Conservation (phyloP, 2,797 vertebrate genomes). For the Yasuhikotakia modesta region DNA sequence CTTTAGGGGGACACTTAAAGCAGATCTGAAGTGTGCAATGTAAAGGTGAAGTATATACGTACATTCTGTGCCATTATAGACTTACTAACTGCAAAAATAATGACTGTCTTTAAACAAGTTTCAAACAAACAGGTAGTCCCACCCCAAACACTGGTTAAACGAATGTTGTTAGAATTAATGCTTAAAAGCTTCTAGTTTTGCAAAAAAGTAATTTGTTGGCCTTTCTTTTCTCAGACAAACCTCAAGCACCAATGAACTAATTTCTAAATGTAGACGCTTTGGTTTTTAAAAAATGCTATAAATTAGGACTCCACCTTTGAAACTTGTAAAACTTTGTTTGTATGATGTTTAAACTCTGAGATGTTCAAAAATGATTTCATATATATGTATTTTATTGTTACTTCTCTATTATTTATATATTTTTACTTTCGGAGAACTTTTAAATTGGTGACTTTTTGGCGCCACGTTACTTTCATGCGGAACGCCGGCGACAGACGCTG, state of each 20-base stretch:
- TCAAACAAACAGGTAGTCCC: neutral
- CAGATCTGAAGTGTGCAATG: neutral
- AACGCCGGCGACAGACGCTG: slow-evolving; percentile 34
- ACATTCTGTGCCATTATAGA: neutral
- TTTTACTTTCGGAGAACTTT: slow-evolving; percentile 47
- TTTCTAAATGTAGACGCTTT: neutral
- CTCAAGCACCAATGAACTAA: neutral
- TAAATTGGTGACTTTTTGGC: slow-evolving; percentile 42
- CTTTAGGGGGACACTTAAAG: neutral
- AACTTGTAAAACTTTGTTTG: neutral
- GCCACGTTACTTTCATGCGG: slow-evolving; percentile 32
- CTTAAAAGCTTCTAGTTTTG: no score
- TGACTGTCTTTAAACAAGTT: neutral
- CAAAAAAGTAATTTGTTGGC: no score
- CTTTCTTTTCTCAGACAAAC: no score
- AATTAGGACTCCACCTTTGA: neutral
- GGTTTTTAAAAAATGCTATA: neutral
- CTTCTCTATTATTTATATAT: neutral
- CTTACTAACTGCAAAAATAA: neutral
- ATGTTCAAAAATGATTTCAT: neutral
- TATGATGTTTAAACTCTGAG: slow-evolving; percentile 13
- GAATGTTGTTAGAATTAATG: no score
- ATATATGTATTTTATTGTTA: neutral
- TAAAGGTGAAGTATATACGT: neutral
- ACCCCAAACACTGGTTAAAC: neutral